Base-by-base conservation (phyloP, 2,113 vertebrate genomes). In the Grammomys surdaster region DNA sequence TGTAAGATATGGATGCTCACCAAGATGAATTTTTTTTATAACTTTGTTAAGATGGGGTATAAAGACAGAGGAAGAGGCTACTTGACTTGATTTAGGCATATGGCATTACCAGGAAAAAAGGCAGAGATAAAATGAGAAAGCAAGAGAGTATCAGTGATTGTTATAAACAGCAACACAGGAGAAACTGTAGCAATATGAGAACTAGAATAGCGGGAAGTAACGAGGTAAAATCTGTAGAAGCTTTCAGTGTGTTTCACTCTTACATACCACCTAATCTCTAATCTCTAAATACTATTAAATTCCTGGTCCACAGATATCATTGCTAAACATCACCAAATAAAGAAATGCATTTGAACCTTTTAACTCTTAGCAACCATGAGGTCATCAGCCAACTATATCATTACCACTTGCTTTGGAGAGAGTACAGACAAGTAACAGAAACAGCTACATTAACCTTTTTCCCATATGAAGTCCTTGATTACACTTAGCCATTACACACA, bases 211-310 rank as follows among this genome's bases (percentile, higher is more conserved):
- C 6, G 81, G 17, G 1, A 86, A 80, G 90, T 31, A 0, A 11
- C 13, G 3, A 24, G 36, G 0, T 54, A 28, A 36, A 77, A 36
- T 7, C 28, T 86, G 48, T 33, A 78, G 46, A 33, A 46, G 76
- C 33, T 33, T 48, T 14, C 36, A 88, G 73, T 84, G 67, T 91
- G 48, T 69, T 60, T 65, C 3, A 10, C 46, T 67, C 28, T 95
- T 67, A 87, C 67, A 67, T 43, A 48, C 51, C 22, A 43, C n/a
- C 43, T 69, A 36, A 69, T 69, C 67, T 69, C 67, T 69, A 36
- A 24, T 80, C 24, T 60, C 63, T 91, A 77, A 81, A 84, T 76
- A 93, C 17, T 80, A 87, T 84, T 43, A 93, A 58, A 93, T 90
- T 76, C 31, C 36, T 87, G 17, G 48, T 56, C 56, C 5, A 75